Conservation (phyloP, 2,888 invertebrate species). For the Eupelmus urozonus region DNA sequence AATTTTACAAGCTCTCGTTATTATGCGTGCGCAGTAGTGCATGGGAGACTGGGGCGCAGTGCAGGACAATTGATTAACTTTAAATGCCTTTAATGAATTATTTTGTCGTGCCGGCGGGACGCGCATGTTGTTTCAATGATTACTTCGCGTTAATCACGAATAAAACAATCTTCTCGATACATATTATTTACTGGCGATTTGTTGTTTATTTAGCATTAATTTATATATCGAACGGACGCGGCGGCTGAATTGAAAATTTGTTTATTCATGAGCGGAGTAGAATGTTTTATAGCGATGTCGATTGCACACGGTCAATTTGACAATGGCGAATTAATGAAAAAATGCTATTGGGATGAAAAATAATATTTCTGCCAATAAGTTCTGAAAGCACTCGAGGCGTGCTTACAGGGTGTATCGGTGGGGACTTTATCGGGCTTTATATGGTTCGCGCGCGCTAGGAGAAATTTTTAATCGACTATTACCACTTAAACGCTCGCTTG, state of each 20-base stretch:
- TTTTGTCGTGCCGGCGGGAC: neutral
- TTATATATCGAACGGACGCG: neutral
- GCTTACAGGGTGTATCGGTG: neutral
- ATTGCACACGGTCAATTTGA: neutral
- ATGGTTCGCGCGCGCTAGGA: neutral
- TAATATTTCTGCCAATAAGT: neutral
- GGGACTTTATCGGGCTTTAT: constrained; percentile 7
- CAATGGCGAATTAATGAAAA: neutral
- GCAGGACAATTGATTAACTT: neutral
- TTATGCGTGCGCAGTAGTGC: neutral
- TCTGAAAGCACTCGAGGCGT: too few species aligned
- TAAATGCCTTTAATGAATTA: constrained; percentile 9
- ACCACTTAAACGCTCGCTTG: constrained; percentile 19
- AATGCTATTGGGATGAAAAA: neutral
- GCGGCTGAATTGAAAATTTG: neutral
- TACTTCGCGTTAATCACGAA: neutral
- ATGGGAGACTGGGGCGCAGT: too few species aligned
- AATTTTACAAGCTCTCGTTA: too few species aligned
- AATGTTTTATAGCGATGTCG: neutral
- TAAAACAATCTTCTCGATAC: neutral
- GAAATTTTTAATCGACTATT: constrained; percentile 55
- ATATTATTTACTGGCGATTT: neutral
- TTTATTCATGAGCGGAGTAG: neutral
- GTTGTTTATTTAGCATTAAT: neutral
- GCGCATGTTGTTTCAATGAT: neutral